phyloP scores from a whole-genome alignment of 2,797 vertebrate genomes.

The Sebastes nivosus region DNA sequence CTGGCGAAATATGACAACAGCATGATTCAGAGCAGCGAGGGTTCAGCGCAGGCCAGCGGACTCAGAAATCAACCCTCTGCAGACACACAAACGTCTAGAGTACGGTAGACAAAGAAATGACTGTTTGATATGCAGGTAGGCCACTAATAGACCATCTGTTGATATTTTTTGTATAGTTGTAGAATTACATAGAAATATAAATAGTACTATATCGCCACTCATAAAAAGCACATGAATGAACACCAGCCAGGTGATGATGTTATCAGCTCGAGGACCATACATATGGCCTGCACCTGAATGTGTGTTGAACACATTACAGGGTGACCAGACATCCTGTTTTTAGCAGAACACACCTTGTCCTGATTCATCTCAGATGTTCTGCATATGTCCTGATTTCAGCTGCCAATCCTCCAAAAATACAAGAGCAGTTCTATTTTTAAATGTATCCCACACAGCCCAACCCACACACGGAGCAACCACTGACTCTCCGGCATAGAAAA shows the following conservation, averaged over 20 bases:
- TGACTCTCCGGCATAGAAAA: background rate
- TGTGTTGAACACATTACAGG: background rate
- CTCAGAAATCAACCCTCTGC: background rate
- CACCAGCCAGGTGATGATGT: background rate
- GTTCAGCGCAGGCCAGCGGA: background rate
- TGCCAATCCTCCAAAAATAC: slow-evolving; percentile 1
- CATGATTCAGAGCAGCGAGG: slow-evolving; percentile 16
- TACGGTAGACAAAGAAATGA: slow-evolving; percentile 13
- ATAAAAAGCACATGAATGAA: background rate
- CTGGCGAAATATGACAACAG: background rate
- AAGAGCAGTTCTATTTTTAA: slow-evolving; percentile 10
- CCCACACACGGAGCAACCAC: slow-evolving; percentile 9
- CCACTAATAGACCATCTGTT: background rate
- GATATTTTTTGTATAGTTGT: background rate
- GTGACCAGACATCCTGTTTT: background rate
- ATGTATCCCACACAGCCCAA: background rate
- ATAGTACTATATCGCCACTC: background rate
- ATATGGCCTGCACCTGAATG: slow-evolving; percentile 6
- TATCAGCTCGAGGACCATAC: background rate
- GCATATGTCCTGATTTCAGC: slow-evolving; percentile 3
- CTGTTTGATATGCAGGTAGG: background rate
- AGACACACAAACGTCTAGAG: background rate
- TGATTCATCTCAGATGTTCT: slow-evolving; percentile 5
- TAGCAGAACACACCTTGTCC: background rate
- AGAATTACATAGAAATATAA: background rate